Base-by-base conservation (phyloP, 2,888 invertebrate species). In the Drosophila parthenogenetica region DNA sequence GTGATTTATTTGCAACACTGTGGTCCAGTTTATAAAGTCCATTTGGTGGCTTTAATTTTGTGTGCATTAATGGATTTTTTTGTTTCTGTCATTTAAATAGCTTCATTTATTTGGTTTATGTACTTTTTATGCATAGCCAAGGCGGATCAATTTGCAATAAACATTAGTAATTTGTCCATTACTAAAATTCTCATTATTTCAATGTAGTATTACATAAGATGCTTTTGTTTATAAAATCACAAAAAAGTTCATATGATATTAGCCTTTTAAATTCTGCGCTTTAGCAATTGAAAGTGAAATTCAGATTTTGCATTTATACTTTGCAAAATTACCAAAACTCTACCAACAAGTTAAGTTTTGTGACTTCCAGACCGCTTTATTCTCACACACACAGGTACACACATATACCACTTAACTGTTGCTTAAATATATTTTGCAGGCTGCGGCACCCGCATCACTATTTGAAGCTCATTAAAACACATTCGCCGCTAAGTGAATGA, bases 381-480 rank as follows among this genome's bases (percentile, higher is more conserved):
- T 10, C 8, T 25, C 10, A 16, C 37, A 42, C 42, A 10, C 17
- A 42, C 3, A 50, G 10, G 14, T 4, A 16, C 37, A 42, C 42
- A 10, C 17, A 42, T 1, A 50, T 14, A 22, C 22, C 14, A 29
- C 29, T 42, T 25, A 53, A 40, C 16, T 29, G 40, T 49, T 29
- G 49, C 49, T 49, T 29, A 22, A 45, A 25, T 40, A 25, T 14
- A 61, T 22, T 39, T 29, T 39, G 39, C 39, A 10, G 46, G 39
- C 39, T 8, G 29, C 11, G n/a, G 39, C 16, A 10, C 37, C 37
- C 63, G 57, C 54, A 78, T 69, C 74, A 87, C 72, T 86, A 83
- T 74, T 86, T 77, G 66, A 88, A 81, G 87, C 83, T 84, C 87
- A 89, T 84, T 84, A 84, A 89, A 84, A 89, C 70, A 51, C 62